Base-by-base conservation (phyloP, 1,140 invertebrate genomes). In the Pinna nobilis region DNA sequence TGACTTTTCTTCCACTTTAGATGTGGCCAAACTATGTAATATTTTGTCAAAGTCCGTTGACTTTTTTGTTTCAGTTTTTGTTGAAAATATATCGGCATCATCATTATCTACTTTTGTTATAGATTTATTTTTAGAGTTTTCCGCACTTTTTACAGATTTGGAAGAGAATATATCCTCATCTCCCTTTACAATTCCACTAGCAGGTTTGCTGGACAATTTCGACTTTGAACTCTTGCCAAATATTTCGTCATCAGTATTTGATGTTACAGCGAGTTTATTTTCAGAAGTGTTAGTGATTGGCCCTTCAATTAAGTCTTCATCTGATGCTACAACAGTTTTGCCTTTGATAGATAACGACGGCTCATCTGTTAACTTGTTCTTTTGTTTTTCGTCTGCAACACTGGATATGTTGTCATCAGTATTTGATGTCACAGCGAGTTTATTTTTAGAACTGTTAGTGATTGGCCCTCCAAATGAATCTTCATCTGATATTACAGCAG, bases 21-120 rank as follows among this genome's bases (percentile, higher is more conserved):
- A n/a, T n/a, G n/a, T n/a, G n/a, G 25, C 28, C 18, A 37, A 9
- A 47, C 41, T 20, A 33, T 65, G 70, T 49, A 47, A 47, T 81
- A 80, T 77, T 55, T 78, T 80, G 37, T 74, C 77, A 72, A 74
- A 75, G 63, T 73, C 67, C 49, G 66, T 57, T 59, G 69, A 59
- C 50, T 37, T 51, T 35, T 70, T 65, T 1, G 32, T 23, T 41
- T 78, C 76, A 1, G 70, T 35, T 76, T 81, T 78, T 23, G n/a
- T 70, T 41, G 67, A 60, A 77, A 82, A 82, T 41, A 82, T 60
- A 57, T 82, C 76, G 6, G 68, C 73, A 39, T 82, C 81, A 44
- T 84, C 76, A 53, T 82, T 74, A 18, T 74, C 60, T 15, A 51
- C n/a, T 18, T 39, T 13, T 49, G 30, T 44, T 15, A 39, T 41